Conservation (phyloP, 2,888 invertebrate species). For the Chironomus riparius region DNA sequence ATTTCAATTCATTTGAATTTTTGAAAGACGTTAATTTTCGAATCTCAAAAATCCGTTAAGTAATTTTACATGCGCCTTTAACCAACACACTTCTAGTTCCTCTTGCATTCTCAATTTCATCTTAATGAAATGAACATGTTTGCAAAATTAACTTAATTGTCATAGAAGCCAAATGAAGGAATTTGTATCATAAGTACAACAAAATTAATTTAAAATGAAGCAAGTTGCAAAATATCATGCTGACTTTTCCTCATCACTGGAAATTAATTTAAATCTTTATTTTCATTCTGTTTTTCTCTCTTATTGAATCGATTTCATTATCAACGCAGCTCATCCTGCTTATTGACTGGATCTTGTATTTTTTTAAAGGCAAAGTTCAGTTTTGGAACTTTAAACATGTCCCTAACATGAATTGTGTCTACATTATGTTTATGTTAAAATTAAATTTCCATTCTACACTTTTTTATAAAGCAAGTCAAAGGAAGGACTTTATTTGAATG, state of each 20-base stretch:
- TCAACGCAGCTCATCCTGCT: too few species aligned
- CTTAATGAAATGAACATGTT: too few species aligned
- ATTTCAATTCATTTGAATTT: too few species aligned
- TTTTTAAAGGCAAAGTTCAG: not conserved
- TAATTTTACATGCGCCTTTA: too few species aligned
- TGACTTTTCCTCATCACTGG: constrained; percentile 6
- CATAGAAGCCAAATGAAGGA: too few species aligned
- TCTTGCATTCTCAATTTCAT: too few species aligned
- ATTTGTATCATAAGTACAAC: too few species aligned
- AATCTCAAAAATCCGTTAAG: too few species aligned
- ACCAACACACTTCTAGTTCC: too few species aligned
- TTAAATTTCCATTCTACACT: constrained; percentile 16
- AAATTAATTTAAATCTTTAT: constrained; percentile 21
- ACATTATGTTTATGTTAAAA: not conserved
- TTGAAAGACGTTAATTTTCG: too few species aligned
- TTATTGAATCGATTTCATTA: constrained; percentile 14
- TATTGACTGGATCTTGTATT: too few species aligned
- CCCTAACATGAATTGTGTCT: not conserved
- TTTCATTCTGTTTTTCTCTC: not conserved
- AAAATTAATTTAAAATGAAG: constrained; percentile 4
- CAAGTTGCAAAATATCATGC: constrained; percentile 6
- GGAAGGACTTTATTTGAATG: constrained; percentile 4
- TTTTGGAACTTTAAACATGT: not conserved
- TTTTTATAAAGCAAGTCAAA: not conserved
- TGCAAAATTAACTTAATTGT: too few species aligned